Base-by-base conservation (phyloP, 2,797 vertebrate species). In the Tapirus indicus region DNA sequence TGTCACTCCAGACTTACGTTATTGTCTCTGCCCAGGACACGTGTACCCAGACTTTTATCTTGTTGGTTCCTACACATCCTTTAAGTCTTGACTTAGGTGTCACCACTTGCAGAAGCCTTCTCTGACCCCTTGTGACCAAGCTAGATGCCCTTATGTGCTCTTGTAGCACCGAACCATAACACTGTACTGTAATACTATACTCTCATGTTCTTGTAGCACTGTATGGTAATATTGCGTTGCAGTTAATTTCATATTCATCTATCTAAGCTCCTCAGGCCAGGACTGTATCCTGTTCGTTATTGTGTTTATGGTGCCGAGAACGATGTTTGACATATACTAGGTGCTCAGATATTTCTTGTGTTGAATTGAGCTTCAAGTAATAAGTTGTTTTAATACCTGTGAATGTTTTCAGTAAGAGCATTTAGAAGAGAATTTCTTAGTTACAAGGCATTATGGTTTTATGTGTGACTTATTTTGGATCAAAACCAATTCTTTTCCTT, bases 401-500 rank as follows among this genome's bases (percentile, higher is more conserved):
- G 68, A 74, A 47, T 94, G 11, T 92, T 97, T 95, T 92, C n/a
- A 66, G 4, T 44, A 92, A 93, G 60, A 83, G 20, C 64, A 89
- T 87, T 90, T 92, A 79, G 17, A 93, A 41, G 79, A 83, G 77
- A 56, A 71, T 96, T 85, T 94, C 66, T 92, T 97, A 84, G 38
- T 62, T 93, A 85, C 35, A 12, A 85, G 25, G 4, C 49, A 38
- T 95, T 85, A 64, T 35, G 32, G 35, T 74, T 86, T 32, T 58
- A 7, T 23, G 11, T 95, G 41, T 77, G 20, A 27, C 47, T 97
- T 94, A 92, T 14, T 97, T 95, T 96, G 96, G 13, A 85, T 98
- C 12, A 78, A 93, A 74, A 78, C 83, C 94, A 93, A 91, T 69
- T 92, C 23, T 98, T 96, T 77, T 94, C 35, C 21, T 87, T 2